Base-by-base conservation (phyloP, 2,888 invertebrate genomes). In the Sinopyrophorus schimmeli region DNA sequence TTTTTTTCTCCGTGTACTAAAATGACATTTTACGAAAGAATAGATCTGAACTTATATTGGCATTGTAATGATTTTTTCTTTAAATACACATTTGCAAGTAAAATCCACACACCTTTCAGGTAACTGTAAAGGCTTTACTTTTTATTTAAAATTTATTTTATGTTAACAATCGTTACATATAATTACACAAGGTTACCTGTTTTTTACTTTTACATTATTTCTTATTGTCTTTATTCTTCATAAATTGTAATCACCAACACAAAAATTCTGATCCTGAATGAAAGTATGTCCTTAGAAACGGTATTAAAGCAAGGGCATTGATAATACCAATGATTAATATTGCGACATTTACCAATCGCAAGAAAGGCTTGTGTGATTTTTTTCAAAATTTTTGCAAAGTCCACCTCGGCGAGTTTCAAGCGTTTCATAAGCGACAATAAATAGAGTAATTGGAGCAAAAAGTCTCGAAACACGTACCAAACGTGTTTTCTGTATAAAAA, bases 281-380 rank as follows among this genome's bases (percentile, higher is more conserved):
- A 35, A 35, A 35, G 35, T 35, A 5, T 20, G 15, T 6, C 24
- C 35, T 35, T 15, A 35, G 7, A 31, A 30, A 7, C 31, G 10
- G 32, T 32, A 32, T 18, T 18, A 11, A 1, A 20, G 1, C 35
- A 35, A 35, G 35, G 35, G 35, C 35, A 9, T 17, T 35, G 35
- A 35, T 35, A 35, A 35, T 5, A 5, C 4, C 12, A 35, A n/a
- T 35, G 24, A 35, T 35, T 16, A 35, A 34, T 31, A n/a, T n/a
- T n/a, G 10, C 12, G 34, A 24, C 35, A 35, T 24, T 35, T 24
- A 16, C n/a, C n/a, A n/a, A n/a, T n/a, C n/a, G 6, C 14, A 12
- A 24, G 35, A 35, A 35, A 35, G 35, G 35, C 18, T 7, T 11
- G n/a, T 10, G 9, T 15, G 35, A n/a, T n/a, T 15, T 6, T 10